Evolutionary conservation across 2,113 vertebrate species (phyloP), one percentile per base, ranked within the genome.

Genomic region (Cercocebus atys): DNA sequence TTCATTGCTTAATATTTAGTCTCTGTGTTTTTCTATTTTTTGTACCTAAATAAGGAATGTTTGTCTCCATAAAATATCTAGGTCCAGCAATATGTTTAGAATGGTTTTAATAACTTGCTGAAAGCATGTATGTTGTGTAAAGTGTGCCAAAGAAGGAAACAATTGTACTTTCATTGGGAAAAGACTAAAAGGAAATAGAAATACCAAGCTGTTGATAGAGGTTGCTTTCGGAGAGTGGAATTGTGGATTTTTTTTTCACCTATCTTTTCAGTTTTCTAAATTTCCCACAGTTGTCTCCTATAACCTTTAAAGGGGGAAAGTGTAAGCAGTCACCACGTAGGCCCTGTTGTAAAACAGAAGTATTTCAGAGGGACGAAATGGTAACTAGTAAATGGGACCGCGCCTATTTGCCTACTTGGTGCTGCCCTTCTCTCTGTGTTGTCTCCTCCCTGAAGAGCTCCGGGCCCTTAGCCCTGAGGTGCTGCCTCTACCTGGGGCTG

Each of bases 51-150:
- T 84, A 75, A 61, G 40, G 40, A 75, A 11, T 78, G 16, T 86
- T 90, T 95, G 55, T 70, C 43, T 94, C 50, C 55, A 64, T 93
- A 85, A 94, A 82, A 47, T 70, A 64, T 32, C 35, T 82, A 87
- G 57, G 40, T 32, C 23, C 2, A 40, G 72, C 55, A 75, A 22
- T 22, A 35, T 95, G 70, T 76, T 90, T 81, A 81, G 68, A 90
- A 94, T 89, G 25, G 20, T 45, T 94, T 93, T 64, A 81, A n/a
- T 68, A 93, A 90, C 10, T 78, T 95, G 43, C 30, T 30, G n/a
- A 68, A 68, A 68, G 66, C 64, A 7, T 17, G 32, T 92, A 59
- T 13, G 78, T 68, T 55, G 13, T 59, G 66, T 68, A 59, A 85
- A 82, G 14, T 7, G 17, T 88, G 45, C n/a, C 72, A 68, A 94